These are phyloP conservation scores for Stegodyphus dumicola DNA, from an alignment of 1,140 invertebrate genomes.

Conservation along the genomic window DNA sequence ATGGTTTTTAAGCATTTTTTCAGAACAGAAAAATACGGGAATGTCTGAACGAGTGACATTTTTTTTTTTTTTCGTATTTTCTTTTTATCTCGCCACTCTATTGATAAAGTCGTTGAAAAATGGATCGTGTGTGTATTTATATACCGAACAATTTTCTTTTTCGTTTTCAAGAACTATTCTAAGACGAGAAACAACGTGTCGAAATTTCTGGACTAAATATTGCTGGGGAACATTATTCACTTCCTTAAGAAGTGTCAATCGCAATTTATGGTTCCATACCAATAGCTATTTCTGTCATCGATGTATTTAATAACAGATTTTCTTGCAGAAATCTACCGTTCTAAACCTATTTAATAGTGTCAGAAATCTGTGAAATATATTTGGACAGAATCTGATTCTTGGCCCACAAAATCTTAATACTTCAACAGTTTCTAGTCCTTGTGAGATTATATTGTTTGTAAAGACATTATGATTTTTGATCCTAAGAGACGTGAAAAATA, in stretches of 20 bases:
- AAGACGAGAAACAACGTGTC: slow-evolving; percentile 7
- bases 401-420: too few species aligned
- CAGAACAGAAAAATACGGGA: slow-evolving; percentile 13
- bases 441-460: too few species aligned
- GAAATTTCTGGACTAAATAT: background rate
- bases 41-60: background rate
- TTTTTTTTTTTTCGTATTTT: background rate
- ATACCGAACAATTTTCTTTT: background rate
- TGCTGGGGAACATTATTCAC: background rate
- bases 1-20: slow-evolving; percentile 30
- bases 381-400: too few species aligned
- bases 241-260: background rate
- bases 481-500: too few species aligned
- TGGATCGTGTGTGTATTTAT: slow-evolving; percentile 7
- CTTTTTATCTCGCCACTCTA: background rate
- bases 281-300: too few species aligned
- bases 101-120: slow-evolving; percentile 7
- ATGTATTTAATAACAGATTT: too few species aligned
- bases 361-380: too few species aligned
- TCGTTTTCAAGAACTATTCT: background rate
- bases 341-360: too few species aligned
- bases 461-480: too few species aligned
- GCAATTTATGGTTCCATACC: background rate
- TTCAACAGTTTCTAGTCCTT: too few species aligned
- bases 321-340: too few species aligned